These are phyloP conservation scores for Pseudomyrmex pallidus DNA, from an alignment of 1,140 invertebrate species.

Conservation along the genomic window DNA sequence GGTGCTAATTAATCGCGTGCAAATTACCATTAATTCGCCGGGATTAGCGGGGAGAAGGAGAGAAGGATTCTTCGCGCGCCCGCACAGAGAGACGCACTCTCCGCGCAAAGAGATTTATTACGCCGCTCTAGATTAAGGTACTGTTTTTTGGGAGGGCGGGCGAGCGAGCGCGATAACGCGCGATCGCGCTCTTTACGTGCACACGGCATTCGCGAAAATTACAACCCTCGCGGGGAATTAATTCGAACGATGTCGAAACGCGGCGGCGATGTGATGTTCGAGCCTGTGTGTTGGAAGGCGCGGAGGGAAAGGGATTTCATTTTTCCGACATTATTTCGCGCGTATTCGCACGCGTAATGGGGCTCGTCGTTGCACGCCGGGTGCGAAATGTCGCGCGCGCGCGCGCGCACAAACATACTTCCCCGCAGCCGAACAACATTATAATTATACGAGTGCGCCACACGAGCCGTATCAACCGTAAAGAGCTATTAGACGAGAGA, in stretches of 20 bases:
- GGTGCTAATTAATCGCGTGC: conserved; percentile 63
- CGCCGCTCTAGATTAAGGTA: conserved; percentile 51
- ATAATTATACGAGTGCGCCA: conserved; percentile 21
- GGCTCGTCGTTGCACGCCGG: background rate
- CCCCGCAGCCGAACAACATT: conserved; percentile 1
- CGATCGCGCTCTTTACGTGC: conserved; percentile 13
- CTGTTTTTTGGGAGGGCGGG: conserved; percentile 30
- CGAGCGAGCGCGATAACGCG: conserved; percentile 36
- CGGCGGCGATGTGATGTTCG: conserved; percentile 28
- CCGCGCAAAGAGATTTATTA: conserved; percentile 30
- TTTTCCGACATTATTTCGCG: conserved; percentile 28
- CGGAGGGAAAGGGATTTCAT: background rate
- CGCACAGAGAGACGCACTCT: conserved; percentile 35
- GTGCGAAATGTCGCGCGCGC: conserved; percentile 38
- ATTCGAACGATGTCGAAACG: conserved; percentile 34
- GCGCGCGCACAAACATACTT: background rate
- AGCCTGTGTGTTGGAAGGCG: background rate
- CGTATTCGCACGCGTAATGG: conserved; percentile 29
- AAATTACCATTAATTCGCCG: conserved; percentile 62
- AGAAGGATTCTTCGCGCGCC: conserved; percentile 34
- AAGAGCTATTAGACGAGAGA: conserved; percentile 22
- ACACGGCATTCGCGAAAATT: conserved; percentile 41
- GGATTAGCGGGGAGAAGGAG: conserved; percentile 19
- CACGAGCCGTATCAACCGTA: background rate
- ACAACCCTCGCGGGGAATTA: conserved; percentile 57